Percentiles rank a stretch among this genome's conserved stretches.
These are phyloP conservation scores for Drosophila rhopaloa DNA, from an alignment of 1,140 invertebrate genomes.

Conservation along the genomic window DNA sequence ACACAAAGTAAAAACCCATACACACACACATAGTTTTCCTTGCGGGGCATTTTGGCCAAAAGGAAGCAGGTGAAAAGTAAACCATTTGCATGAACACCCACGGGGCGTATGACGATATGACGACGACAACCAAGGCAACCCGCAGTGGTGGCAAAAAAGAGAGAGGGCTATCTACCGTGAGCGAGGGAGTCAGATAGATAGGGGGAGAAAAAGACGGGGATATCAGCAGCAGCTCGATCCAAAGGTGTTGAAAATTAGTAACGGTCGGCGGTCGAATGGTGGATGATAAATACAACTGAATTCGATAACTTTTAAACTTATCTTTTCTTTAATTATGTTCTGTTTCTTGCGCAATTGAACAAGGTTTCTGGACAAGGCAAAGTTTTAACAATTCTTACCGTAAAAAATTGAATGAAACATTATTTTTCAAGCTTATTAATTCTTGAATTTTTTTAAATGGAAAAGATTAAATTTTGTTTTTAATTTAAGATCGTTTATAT, in stretches of 20 bases:
- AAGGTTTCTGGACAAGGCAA: too few species aligned
- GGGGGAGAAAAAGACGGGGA: background rate
- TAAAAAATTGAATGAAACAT: too few species aligned
- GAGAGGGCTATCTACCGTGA: conserved; percentile 1
- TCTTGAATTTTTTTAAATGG: too few species aligned
- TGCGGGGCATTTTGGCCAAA: conserved; percentile 41
- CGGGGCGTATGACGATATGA: conserved; percentile 48
- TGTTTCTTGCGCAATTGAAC: too few species aligned
- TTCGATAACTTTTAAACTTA: background rate
- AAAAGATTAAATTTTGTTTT: background rate
- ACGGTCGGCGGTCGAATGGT: conserved; percentile 51
- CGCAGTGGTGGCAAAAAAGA: conserved; percentile 32
- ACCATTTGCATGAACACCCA: conserved; percentile 79
- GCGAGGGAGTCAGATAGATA: background rate
- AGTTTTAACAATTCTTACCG: too few species aligned
- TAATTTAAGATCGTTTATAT: too few species aligned
- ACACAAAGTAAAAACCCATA: conserved; percentile 1
- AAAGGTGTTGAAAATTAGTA: conserved; percentile 80
- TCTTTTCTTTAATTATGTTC: too few species aligned
- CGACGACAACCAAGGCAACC: conserved; percentile 46
- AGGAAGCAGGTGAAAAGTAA: conserved; percentile 80
- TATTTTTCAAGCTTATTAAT: too few species aligned
- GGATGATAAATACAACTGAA: background rate
- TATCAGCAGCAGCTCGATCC: conserved; percentile 10
- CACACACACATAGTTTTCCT: conserved; percentile 32